phyloP scores from a whole-genome alignment of 1,140 invertebrate species.

The Linepithema humile region DNA sequence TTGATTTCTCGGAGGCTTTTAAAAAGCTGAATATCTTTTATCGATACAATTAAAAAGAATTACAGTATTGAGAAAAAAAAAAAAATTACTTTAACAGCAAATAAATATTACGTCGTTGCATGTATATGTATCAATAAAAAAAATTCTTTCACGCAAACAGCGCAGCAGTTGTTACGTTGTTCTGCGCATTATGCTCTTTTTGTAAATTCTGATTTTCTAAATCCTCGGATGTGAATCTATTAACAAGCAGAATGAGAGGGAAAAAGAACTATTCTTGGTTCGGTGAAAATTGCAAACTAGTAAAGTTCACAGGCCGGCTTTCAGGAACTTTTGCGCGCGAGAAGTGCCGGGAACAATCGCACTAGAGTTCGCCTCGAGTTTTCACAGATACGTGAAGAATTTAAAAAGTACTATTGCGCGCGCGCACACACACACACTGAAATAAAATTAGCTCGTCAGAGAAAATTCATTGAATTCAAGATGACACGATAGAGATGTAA shows the following conservation, averaged over 20 bases:
- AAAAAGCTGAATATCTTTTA: neutral
- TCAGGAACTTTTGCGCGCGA: constrained; percentile 60
- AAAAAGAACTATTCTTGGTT: constrained; percentile 31
- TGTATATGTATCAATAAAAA: no score
- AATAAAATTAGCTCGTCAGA: constrained; percentile 38
- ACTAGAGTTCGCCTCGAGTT: constrained; percentile 60
- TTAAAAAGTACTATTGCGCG: constrained; percentile 24
- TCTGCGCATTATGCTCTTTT: no score
- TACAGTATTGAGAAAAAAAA: no score
- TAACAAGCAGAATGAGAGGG: neutral
- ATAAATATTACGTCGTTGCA: no score
- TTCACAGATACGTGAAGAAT: constrained; percentile 61
- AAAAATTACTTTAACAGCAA: no score
- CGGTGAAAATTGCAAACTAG: constrained; percentile 55
- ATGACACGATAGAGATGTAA: neutral
- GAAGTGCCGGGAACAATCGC: constrained; percentile 55
- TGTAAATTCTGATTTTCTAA: neutral
- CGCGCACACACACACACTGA: constrained; percentile 21
- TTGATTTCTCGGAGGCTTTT: neutral
- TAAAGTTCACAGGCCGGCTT: constrained; percentile 61
- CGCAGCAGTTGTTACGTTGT: no score
- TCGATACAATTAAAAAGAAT: neutral
- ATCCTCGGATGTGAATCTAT: constrained; percentile 3
- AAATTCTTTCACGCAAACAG: no score
- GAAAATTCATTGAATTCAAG: constrained; percentile 31